Evolutionary conservation across 2,797 vertebrate species (phyloP), one percentile per base, ranked within the genome.

Genomic region (Luscinia megarhynchos): DNA sequence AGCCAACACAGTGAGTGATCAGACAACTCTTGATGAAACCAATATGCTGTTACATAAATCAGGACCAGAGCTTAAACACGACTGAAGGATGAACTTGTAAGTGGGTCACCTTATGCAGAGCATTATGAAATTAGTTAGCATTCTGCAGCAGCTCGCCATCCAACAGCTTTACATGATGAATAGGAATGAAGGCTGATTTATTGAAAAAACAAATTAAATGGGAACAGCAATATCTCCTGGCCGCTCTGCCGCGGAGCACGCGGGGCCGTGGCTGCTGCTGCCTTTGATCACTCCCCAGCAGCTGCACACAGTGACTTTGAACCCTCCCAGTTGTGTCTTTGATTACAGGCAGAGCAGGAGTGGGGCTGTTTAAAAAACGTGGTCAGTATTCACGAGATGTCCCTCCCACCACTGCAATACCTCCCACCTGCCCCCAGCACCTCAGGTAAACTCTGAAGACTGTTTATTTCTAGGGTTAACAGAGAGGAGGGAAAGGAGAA

Each of bases 81-180:
- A 95, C 93, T 96, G 96, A 91, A 94, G 93, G 95, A 95, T 96
- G 96, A 95, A 96, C 95, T 93, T 80, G 70, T 95, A 97, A 96
- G 94, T 97, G 95, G 96, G 96, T 97, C 96, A 96, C 95, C 95
- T 96, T 97, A 97, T 95, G 95, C 95, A 95, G 93, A 94, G 89
- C 34, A 95, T 96, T 94, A 96, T 95, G 94, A 97, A 94, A 95
- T 96, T 96, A 96, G 94, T 93, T 96, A 94, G 93, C 94, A 96
- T 97, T 96, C 95, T 96, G 95, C 89, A 96, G 93, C 10, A 4
- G 94, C 93, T 96, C 93, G 54, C 64, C 78, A 96, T 94, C 92
- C 96, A 92, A 95, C 94, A 76, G 92, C 94, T 94, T 93, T 87
- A 87, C 92, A 87, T 32, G 73, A 93, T 90, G 87, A 95, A 92